Evolutionary conservation across 2,113 vertebrate species (phyloP).

Genomic region (Psittacula cyanocephala): DNA sequence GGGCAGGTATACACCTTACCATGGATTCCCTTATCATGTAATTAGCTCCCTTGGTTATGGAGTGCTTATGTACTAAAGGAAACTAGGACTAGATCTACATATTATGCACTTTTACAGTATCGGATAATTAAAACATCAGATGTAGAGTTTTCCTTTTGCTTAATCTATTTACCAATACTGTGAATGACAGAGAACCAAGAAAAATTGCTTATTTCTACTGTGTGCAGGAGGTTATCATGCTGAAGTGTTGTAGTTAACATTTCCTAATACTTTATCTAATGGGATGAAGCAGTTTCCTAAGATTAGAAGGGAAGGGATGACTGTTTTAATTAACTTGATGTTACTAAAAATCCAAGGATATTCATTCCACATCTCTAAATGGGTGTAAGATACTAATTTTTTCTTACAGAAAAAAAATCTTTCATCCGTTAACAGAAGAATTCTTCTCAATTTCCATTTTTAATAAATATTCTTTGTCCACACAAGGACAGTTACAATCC

Average conservation of each 20-base stretch:
- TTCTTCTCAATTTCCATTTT: neutral
- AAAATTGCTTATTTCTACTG: neutral
- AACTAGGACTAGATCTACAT: neutral
- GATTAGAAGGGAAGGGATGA: neutral
- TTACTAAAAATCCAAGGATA: neutral
- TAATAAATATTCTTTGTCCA: neutral
- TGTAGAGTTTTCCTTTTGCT: neutral
- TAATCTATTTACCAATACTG: neutral
- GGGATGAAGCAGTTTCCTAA: neutral
- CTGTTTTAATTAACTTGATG: constrained; percentile 2
- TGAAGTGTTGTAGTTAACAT: neutral
- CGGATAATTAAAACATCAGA: neutral
- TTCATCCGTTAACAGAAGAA: neutral
- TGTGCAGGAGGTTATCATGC: neutral
- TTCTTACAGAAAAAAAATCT: neutral
- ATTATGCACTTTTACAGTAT: neutral
- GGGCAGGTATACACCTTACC: no score
- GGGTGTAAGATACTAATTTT: neutral
- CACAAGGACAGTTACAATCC: neutral
- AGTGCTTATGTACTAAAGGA: neutral
- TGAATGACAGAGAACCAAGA: neutral
- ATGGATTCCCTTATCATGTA: neutral
- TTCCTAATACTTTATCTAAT: neutral
- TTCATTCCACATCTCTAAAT: neutral
- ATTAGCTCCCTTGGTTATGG: neutral